A percentile compares a stretch with the other conserved stretches of the same genome.
Evolutionary conservation across 2,113 vertebrate species (phyloP).

Genomic region (Oceanites oceanicus): DNA sequence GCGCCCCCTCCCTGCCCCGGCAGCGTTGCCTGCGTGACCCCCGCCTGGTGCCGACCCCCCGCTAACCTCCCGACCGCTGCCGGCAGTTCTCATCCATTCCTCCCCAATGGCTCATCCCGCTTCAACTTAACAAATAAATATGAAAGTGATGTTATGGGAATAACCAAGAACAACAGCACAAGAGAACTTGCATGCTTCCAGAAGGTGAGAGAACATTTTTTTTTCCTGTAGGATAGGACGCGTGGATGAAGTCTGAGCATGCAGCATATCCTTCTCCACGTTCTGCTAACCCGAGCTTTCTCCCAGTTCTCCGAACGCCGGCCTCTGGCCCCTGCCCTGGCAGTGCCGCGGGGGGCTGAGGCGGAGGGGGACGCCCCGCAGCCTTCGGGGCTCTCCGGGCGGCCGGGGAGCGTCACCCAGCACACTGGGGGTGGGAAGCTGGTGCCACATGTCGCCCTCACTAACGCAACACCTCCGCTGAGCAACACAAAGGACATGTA

Average conservation of each 20-base stretch:
- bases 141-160: neutral
- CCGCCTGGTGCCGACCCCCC: neutral
- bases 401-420: neutral
- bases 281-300: neutral
- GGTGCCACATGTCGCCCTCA: neutral
- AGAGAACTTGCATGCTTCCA: neutral
- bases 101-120: neutral
- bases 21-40: accelerated
- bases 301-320: neutral
- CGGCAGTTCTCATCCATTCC: neutral
- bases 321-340: neutral
- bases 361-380: neutral
- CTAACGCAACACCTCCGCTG: neutral
- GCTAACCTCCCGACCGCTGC: neutral
- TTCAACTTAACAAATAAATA: neutral
- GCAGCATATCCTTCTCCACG: neutral
- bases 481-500: slow-evolving; percentile 26
- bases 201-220: neutral
- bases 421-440: neutral
- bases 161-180: neutral
- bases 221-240: neutral
- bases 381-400: neutral
- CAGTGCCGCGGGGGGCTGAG: accelerated
- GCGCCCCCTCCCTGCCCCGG: neutral
- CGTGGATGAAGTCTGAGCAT: neutral